Evolutionary conservation across 2,888 invertebrate species (phyloP).

Genomic region (Mycalesis mineus): DNA sequence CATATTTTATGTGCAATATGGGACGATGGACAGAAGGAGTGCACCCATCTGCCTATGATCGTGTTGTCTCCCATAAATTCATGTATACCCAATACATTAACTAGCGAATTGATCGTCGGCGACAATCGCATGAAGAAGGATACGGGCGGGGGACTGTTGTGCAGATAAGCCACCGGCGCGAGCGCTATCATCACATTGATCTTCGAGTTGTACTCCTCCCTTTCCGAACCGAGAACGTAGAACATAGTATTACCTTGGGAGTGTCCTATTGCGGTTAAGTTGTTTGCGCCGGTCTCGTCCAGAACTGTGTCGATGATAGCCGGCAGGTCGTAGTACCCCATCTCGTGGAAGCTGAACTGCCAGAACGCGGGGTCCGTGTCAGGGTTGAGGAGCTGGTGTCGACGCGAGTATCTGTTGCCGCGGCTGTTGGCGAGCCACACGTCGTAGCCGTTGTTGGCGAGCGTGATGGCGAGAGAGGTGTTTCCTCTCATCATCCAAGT

Average conservation of each 20-base stretch:
- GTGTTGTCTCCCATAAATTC: no score
- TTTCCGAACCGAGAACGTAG: slow-evolving; percentile 73
- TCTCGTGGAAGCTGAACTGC: slow-evolving; percentile 81
- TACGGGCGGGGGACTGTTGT: slow-evolving; percentile 28
- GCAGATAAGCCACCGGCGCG: slow-evolving; percentile 45
- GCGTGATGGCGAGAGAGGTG: slow-evolving; percentile 32
- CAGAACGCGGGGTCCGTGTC: slow-evolving; percentile 54
- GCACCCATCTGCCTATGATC: no score
- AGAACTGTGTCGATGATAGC: slow-evolving; percentile 67
- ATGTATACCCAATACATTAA: no score
- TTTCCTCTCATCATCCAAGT: slow-evolving; percentile 39
- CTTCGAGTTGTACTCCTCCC: slow-evolving; percentile 79
- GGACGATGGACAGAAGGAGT: no score
- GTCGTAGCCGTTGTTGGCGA: slow-evolving; percentile 43
- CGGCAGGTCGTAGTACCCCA: slow-evolving; percentile 82
- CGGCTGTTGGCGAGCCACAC: slow-evolving; percentile 57
- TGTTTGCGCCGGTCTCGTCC: slow-evolving; percentile 65
- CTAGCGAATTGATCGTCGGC: no score
- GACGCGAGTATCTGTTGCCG: slow-evolving; percentile 78
- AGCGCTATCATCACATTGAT: slow-evolving; percentile 69
- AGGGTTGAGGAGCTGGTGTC: slow-evolving; percentile 61
- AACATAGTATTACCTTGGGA: slow-evolving; percentile 82
- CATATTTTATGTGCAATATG: no score
- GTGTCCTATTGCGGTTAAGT: slow-evolving; percentile 79
- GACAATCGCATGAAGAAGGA: not conserved